Evolutionary conservation across 2,113 vertebrate genomes (phyloP), one percentile per base, ranked within the genome.

Genomic region (Leptodactylus fuscus): DNA sequence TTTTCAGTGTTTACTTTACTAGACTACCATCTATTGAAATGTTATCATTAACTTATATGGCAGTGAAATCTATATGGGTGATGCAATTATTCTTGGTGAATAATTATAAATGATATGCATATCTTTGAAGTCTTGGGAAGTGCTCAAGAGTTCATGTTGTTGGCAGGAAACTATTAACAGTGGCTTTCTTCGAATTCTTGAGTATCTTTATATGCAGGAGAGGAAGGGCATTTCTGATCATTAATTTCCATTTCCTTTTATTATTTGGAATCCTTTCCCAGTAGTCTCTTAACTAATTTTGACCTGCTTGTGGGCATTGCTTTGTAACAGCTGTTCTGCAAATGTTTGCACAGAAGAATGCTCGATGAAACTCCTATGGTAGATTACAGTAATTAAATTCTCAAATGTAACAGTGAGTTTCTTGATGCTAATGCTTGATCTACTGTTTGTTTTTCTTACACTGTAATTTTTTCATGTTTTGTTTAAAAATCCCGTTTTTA

Each of bases 141-240:
- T 77, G 51, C 85, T 88, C 87, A 48, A 69, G 85, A 73, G 60
- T 82, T 87, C 22, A 48, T 0, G 0, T 2, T 81, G 48, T 62
- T 88, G 82, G 48, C 34, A 87, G 82, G 67, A 85, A 87, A 60
- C 20, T 49, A 0, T 85, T 85, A 85, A 85, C 83, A 80, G 55
- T 46, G 76, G 76, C 83, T 80, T 85, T 85, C 83, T 76, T 85
- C 80, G 76, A 85, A 85, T 85, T 85, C 83, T 85, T 85, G 79
- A 85, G 76, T 80, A 71, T 85, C 76, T 85, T 58, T 85, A 58
- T 80, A 29, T 73, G 76, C 48, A 85, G 49, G 75, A 71, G 49
- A 80, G 83, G 83, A 85, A 85, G 76, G 83, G 83, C 65, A 77
- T 69, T 71, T 71, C 75, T 80, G 76, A 85, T 85, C 75, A 85